These are phyloP conservation scores for Rhopalosiphum padi DNA, from an alignment of 1,140 invertebrate genomes.

Conservation along the genomic window DNA sequence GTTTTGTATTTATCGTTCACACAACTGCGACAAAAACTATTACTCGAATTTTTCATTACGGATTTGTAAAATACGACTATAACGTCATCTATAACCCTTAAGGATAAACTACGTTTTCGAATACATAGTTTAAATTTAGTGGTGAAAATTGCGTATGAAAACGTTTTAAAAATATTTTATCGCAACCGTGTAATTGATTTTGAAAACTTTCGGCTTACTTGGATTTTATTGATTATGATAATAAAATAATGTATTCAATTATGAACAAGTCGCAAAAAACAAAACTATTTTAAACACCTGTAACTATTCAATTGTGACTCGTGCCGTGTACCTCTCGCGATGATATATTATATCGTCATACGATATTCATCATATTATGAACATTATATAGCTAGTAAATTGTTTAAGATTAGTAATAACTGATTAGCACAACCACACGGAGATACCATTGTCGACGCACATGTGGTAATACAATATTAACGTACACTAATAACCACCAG, in stretches of 20 bases:
- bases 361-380: too few relatives aligned
- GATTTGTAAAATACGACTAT: background rate
- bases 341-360: background rate
- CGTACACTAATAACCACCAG: background rate
- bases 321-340: background rate
- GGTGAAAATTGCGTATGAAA: background rate
- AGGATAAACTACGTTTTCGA: background rate
- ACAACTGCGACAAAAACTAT: background rate
- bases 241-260: background rate
- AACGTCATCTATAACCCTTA: background rate
- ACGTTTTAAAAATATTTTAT: background rate
- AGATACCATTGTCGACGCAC: background rate
- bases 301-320: background rate
- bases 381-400: background rate
- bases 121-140: background rate
- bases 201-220: background rate
- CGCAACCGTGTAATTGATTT: background rate
- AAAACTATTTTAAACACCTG: background rate
- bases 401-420: background rate
- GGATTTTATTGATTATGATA: background rate
- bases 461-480: background rate
- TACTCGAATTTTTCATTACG: background rate
- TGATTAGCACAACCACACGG: background rate
- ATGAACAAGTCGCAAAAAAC: background rate
- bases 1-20: background rate